Conservation (phyloP, 1,140 invertebrate species). For the Phymastichus coffea region DNA sequence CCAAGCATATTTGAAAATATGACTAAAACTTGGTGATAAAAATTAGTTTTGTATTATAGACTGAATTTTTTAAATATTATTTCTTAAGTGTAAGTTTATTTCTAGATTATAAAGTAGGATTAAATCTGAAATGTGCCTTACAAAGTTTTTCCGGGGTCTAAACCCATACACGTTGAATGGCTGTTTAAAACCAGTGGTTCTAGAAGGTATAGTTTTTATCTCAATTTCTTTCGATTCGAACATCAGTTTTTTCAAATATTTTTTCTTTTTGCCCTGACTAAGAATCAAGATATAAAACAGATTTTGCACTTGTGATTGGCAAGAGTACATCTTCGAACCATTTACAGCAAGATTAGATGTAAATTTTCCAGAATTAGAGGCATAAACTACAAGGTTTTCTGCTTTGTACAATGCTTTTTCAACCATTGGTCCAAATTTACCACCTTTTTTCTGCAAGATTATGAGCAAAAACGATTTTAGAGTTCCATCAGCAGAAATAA, state of each 20-base stretch:
- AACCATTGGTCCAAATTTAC: slow-evolving; percentile 25
- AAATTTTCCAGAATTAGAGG: slow-evolving; percentile 26
- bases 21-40: slow-evolving; percentile 8
- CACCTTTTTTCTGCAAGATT: slow-evolving; percentile 28
- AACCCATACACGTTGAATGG: slow-evolving; percentile 28
- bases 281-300: slow-evolving; percentile 22
- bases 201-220: slow-evolving; percentile 21
- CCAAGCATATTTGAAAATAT: slow-evolving; percentile 17
- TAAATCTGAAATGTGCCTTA: slow-evolving; percentile 16
- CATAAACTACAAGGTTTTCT: not conserved
- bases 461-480: no score
- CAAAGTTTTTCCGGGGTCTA: slow-evolving; percentile 25
- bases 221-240: slow-evolving; percentile 4
- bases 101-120: slow-evolving; percentile 11
- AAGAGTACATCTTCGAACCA: slow-evolving; percentile 20
- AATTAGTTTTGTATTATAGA: slow-evolving; percentile 27
- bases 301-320: not conserved
- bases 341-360: not conserved
- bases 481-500: no score
- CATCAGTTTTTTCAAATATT: not conserved
- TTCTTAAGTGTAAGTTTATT: slow-evolving; percentile 6
- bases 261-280: slow-evolving; percentile 25
- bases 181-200: slow-evolving; percentile 24
- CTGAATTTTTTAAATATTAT: slow-evolving; percentile 26
- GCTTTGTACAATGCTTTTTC: slow-evolving; percentile 22